Base-by-base conservation (phyloP, 2,797 vertebrate species). In the Ctenopoma kingsleyae region DNA sequence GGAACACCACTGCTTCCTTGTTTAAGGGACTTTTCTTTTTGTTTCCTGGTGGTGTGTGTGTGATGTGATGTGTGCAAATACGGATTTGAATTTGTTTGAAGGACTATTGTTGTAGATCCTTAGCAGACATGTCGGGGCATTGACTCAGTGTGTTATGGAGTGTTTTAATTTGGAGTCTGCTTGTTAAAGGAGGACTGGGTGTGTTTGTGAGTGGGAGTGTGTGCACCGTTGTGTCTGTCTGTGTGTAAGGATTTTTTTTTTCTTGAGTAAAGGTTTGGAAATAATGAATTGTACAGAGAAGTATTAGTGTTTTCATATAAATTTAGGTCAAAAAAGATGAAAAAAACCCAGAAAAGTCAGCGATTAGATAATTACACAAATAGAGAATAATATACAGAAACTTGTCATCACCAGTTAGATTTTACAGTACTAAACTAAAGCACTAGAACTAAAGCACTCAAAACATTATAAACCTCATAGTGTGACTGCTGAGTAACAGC, bases 61-160 rank as follows among this genome's bases (percentile, higher is more conserved):
- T 68, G 44, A 55, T 66, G 49, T 59, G 54, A 59, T 53, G 65
- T 68, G 40, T 73, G 67, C 58, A 23, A 53, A 22, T 49, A 43
- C 64, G 57, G 54, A 52, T 53, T 66, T 38, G 36, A 38, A 38
- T 84, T 51, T 71, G 63, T 75, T 66, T 83, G 54, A 73, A 58
- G 56, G 63, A 74, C 46, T 27, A 54, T 57, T 76, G 84, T 16
- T 46, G 74, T 70, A 79, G 64, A 80, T 80, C 52, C 74, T 60
- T 0, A 16, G 5, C 41, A 72, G 83, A 83, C 84, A 65, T 90
- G 86, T 76, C 89, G 85, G 38, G 72, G 73, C 76, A 50, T 57
- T 92, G 93, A 93, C 78, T 94, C 89, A 92, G 71, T 12, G 16
- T 44, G 72, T 64, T 83, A 80, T 62, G 60, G 36, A 41, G 61